Evolutionary conservation across 1,140 invertebrate species (phyloP), one percentile per base, ranked within the genome.

Genomic region (Babylonia areolata): DNA sequence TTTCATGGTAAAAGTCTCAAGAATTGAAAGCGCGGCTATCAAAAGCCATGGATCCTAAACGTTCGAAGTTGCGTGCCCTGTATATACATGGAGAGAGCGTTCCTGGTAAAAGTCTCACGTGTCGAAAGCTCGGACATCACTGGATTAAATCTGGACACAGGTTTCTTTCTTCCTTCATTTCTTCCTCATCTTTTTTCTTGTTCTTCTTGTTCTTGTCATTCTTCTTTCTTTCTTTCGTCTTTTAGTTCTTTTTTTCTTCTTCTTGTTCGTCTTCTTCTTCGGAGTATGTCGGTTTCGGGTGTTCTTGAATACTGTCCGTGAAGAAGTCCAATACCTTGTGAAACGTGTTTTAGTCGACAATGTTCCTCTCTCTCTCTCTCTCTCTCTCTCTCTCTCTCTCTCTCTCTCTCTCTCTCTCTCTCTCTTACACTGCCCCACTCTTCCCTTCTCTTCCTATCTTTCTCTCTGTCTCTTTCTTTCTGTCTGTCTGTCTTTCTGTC

Each of bases 401-500:
- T 75, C 46, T 75, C 64, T 54, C 71, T 75, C 46, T 75, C 46
- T 84, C 46, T 73, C 71, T 84, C 64, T 54, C 46, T 75, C 71
- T 42, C 83, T 51, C 71, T 75, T 31, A 69, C 64, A 69, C 46
- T 84, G 31, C 75, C 71, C 75, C 46, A 42, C 51, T 75, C 69
- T 75, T 35, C 35, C 15, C 42, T 15, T 46, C 15, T 15, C 42
- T 15, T 46, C 42, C 42, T 46, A 6, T 15, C 42, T 15, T 46
- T 46, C 42, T 15, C 42, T 46, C 42, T 46, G 5, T 15, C 15
- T 46, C 42, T 46, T 15, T 46, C 15, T 46, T 15, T 46, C 42
- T 46, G 5, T 46, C 42, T 15, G 5, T 46, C 42, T 15, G 5
- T 46, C 42, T 46, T 46, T 15, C 42, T 46, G 5, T 15, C 42